A percentile compares a stretch with the other conserved stretches of the same genome.
These are phyloP conservation scores for Parnassius glacialis DNA, from an alignment of 2,888 invertebrate species.

Conservation along the genomic window DNA sequence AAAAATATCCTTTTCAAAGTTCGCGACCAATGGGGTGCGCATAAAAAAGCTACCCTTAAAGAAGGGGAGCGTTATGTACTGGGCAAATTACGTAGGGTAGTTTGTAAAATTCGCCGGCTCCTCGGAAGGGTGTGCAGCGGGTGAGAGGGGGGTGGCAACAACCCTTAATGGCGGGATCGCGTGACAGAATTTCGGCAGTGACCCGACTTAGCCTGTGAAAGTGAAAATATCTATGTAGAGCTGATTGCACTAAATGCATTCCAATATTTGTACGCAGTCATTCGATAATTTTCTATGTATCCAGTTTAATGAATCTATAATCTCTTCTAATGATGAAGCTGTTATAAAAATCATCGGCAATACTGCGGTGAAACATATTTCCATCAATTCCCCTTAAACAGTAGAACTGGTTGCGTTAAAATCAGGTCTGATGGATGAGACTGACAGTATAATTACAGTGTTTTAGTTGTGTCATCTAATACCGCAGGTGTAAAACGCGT, in stretches of 20 bases:
- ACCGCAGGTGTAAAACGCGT: too few species aligned
- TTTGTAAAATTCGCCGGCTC: constrained; percentile 76
- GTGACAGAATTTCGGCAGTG: constrained; percentile 81
- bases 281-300: neutral
- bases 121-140: constrained; percentile 41
- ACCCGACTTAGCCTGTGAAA: constrained; percentile 74
- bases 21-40: constrained; percentile 46
- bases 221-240: constrained; percentile 73
- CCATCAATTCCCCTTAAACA: too few species aligned
- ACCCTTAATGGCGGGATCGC: constrained; percentile 79
- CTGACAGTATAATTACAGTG: too few species aligned
- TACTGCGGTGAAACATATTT: too few species aligned
- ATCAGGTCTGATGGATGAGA: too few species aligned
- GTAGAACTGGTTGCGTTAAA: too few species aligned
- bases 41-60: constrained; percentile 55
- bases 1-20: constrained; percentile 54
- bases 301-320: too few species aligned
- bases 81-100: constrained; percentile 70
- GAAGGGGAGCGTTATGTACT: constrained; percentile 56
- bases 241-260: constrained; percentile 38
- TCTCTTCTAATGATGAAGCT: too few species aligned
- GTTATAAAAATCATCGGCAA: too few species aligned
- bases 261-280: constrained; percentile 14
- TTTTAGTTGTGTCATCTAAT: too few species aligned
- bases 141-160: constrained; percentile 52